Conservation (phyloP, 2,888 invertebrate genomes). For the Lithophane semibrunnea region DNA sequence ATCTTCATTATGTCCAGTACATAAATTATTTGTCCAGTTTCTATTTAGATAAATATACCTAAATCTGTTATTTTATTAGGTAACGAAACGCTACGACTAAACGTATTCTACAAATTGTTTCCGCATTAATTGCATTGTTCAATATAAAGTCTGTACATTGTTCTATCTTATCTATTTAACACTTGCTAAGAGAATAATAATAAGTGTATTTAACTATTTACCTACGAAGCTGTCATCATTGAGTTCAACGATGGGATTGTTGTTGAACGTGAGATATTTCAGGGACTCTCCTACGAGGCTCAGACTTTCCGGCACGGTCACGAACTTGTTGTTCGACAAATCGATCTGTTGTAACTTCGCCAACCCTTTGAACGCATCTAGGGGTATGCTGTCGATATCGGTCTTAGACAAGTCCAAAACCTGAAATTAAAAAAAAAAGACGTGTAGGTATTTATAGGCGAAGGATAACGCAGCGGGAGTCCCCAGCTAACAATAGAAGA, state of each 20-base stretch:
- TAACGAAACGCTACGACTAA: slow-evolving; percentile 14
- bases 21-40: slow-evolving; percentile 12
- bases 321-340: slow-evolving; percentile 91
- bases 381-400: slow-evolving; percentile 90
- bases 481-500: slow-evolving; percentile 42
- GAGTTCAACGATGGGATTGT: slow-evolving; percentile 91
- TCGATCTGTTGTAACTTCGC: slow-evolving; percentile 89
- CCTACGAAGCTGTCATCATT: slow-evolving; percentile 91
- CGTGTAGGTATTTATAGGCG: slow-evolving; percentile 38
- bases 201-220: slow-evolving; percentile 68
- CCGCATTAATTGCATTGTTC: slow-evolving; percentile 5
- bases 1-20: slow-evolving; percentile 4
- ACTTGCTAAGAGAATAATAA: neutral
- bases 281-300: slow-evolving; percentile 89
- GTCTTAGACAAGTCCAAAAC: slow-evolving; percentile 91
- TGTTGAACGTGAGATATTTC: slow-evolving; percentile 90
- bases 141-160: neutral
- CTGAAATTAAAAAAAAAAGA: slow-evolving; percentile 74
- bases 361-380: slow-evolving; percentile 88
- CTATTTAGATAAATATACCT: slow-evolving; percentile 19
- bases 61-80: neutral
- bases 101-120: slow-evolving; percentile 15
- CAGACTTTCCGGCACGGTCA: slow-evolving; percentile 90
- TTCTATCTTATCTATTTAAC: neutral
- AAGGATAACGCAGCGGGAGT: slow-evolving; percentile 48